These are phyloP conservation scores for Phragmatobia fuliginosa DNA, from an alignment of 2,888 invertebrate species.

Conservation along the genomic window DNA sequence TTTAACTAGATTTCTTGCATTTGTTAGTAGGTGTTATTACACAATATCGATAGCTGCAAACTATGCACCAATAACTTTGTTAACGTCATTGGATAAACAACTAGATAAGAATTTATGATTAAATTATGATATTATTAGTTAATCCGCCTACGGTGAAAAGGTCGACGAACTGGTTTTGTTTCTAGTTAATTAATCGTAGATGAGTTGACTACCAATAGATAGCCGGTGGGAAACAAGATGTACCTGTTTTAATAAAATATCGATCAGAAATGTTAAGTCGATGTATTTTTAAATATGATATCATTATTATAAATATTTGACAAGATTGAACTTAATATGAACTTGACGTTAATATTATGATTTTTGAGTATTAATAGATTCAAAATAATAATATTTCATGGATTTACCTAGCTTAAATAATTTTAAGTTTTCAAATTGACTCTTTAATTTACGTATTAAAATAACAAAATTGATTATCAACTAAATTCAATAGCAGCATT, in stretches of 20 bases:
- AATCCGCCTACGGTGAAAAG: slow-evolving; percentile 23
- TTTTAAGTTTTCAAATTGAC: neutral
- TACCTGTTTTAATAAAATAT: slow-evolving; percentile 7
- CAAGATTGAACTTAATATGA: neutral
- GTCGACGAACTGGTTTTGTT: slow-evolving; percentile 43
- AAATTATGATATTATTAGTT: slow-evolving; percentile 19
- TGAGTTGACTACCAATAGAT: slow-evolving; percentile 11
- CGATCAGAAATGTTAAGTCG: neutral
- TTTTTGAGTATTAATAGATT: neutral
- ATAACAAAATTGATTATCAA: neutral
- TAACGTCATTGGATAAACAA: neutral
- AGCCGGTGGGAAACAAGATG: slow-evolving; percentile 7
- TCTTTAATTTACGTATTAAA: neutral
- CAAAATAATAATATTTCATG: neutral
- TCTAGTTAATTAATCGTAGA: slow-evolving; percentile 40
- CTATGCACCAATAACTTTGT: neutral
- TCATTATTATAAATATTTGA: neutral
- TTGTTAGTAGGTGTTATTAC: neutral
- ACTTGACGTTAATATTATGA: neutral
- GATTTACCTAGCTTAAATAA: neutral
- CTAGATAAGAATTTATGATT: neutral
- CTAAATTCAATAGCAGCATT: neutral
- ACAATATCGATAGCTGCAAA: neutral
- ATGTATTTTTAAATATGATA: slow-evolving; percentile 1
- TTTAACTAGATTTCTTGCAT: neutral